Evolutionary conservation across 2,888 invertebrate genomes (phyloP).

Genomic region (Cryptocephalus moraei): DNA sequence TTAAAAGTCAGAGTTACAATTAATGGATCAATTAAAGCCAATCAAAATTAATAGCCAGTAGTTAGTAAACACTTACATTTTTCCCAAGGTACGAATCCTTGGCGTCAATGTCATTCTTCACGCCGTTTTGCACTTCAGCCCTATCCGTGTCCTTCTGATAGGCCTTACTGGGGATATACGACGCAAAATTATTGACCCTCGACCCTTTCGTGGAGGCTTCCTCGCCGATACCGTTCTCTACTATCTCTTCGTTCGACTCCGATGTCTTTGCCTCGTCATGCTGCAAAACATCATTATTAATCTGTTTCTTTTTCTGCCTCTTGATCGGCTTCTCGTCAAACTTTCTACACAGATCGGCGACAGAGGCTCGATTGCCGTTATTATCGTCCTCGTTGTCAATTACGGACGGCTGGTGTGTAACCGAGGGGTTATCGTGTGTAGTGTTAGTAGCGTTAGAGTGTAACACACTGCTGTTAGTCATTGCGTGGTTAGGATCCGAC

Average conservation of each 20-base stretch:
- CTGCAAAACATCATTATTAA: conserved; percentile 18
- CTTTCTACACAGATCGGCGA: conserved; percentile 48
- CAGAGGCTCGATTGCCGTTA: conserved; percentile 48
- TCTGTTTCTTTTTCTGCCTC: conserved; percentile 21
- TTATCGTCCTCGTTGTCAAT: conserved; percentile 37
- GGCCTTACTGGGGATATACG: conserved; percentile 44
- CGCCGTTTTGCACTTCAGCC: conserved; percentile 7
- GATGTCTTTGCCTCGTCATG: conserved; percentile 11
- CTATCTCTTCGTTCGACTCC: conserved; percentile 9
- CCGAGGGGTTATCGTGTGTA: conserved; percentile 32
- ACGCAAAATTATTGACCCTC: conserved; percentile 47
- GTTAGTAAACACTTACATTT: conserved; percentile 11
- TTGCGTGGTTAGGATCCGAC: conserved; percentile 13
- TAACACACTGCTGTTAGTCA: conserved; percentile 30
- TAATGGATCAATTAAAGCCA: background rate
- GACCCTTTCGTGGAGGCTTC: conserved; percentile 8
- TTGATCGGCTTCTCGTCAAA: conserved; percentile 38
- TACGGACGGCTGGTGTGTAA: no score
- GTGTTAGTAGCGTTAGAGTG: conserved; percentile 36
- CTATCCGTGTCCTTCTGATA: conserved; percentile 38
- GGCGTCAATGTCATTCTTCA: conserved; percentile 17
- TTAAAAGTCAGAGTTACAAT: background rate
- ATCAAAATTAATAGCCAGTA: background rate
- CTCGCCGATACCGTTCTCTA: conserved; percentile 1
- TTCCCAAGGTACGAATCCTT: conserved; percentile 14